These are phyloP conservation scores for Dioctria rufipes DNA, from an alignment of 2,888 invertebrate species.

Conservation along the genomic window DNA sequence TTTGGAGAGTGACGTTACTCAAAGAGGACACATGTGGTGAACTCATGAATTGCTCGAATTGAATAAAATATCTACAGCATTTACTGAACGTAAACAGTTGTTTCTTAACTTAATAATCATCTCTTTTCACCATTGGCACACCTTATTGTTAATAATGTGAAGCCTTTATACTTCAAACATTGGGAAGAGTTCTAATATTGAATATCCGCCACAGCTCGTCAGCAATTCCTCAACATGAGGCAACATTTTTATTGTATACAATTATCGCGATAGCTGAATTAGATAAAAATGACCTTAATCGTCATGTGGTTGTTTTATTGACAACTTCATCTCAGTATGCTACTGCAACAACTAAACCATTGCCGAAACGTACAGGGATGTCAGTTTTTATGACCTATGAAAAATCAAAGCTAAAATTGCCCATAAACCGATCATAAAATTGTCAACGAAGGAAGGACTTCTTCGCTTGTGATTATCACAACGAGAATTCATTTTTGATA, in stretches of 20 bases:
- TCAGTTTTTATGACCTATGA: conserved; percentile 82
- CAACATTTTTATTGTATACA: conserved; percentile 74
- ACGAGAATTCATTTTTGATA: conserved; percentile 74
- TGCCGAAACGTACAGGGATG: conserved; percentile 79
- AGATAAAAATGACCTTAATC: conserved; percentile 72
- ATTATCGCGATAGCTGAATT: conserved; percentile 75
- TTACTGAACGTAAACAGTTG: too few relatives aligned
- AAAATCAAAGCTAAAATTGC: conserved; percentile 70
- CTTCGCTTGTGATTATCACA: conserved; percentile 64
- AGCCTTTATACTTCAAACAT: too few relatives aligned
- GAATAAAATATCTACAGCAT: too few relatives aligned
- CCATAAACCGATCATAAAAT: conserved; percentile 73
- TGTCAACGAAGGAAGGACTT: conserved; percentile 74
- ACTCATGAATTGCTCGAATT: conserved; percentile 67
- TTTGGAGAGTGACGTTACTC: too few relatives aligned
- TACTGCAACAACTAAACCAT: conserved; percentile 75
- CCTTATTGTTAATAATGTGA: too few relatives aligned
- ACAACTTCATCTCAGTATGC: conserved; percentile 73
- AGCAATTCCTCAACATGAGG: conserved; percentile 63
- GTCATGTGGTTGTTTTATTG: conserved; percentile 62
- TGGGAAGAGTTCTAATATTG: too few relatives aligned
- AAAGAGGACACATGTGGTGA: conserved; percentile 66
- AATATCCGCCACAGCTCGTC: conserved; percentile 65
- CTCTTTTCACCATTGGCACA: too few relatives aligned
- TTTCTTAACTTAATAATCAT: too few relatives aligned